Evolutionary conservation across 2,113 vertebrate species (phyloP).

Genomic region (Rhynchomys soricoides): DNA sequence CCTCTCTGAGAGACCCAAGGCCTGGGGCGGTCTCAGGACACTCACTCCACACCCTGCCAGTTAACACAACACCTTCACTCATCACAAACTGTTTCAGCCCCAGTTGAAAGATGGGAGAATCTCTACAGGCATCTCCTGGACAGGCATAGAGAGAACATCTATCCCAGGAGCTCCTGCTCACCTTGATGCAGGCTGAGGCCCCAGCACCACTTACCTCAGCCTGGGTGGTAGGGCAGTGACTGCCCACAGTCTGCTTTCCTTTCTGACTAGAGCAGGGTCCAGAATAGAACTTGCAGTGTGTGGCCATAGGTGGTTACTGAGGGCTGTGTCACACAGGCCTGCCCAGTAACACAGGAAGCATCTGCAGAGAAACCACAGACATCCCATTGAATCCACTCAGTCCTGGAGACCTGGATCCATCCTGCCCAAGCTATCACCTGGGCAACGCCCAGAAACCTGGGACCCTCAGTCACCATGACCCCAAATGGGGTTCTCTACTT

Average conservation of each 20-base stretch:
- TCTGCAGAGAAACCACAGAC: background rate
- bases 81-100: background rate
- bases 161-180: background rate
- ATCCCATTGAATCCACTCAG: no score
- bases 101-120: background rate
- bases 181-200: background rate
- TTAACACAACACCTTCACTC: no score
- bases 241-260: background rate
- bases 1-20: no score
- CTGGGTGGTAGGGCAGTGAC: background rate
- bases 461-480: background rate
- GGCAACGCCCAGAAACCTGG: background rate
- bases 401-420: background rate
- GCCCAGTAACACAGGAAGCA: no score
- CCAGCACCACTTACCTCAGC: background rate
- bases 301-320: background rate
- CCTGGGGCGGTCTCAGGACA: no score
- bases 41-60: no score
- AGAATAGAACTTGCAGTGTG: background rate
- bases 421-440: background rate
- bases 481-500: background rate
- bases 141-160: no score
- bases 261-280: background rate
- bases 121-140: no score
- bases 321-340: background rate